Base-by-base conservation (phyloP, 2,797 vertebrate genomes). In the Picus viridis region DNA sequence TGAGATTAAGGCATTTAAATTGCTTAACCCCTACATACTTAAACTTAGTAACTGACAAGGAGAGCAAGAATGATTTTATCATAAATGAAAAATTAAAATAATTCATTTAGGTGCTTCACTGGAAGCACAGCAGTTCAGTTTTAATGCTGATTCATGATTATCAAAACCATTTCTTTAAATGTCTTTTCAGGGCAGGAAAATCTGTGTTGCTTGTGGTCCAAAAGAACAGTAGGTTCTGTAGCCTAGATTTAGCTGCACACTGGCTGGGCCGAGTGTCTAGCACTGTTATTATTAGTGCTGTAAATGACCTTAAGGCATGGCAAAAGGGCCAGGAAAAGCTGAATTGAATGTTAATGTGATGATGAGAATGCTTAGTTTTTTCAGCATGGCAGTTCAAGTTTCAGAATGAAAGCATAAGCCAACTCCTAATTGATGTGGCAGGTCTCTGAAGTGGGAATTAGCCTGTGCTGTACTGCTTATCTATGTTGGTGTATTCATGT, bases 381-480 rank as follows among this genome's bases (percentile, higher is more conserved):
- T 71, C 57, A 83, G 63, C 0, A 0, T 81, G 63, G 62, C 88
- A 90, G 90, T 91, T 92, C 62, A 82, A 45, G 71, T 82, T 93
- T 94, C 47, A 92, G 76, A 93, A 95, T 56, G 91, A 93, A 86
- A 90, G 65, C 77, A 85, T 75, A 90, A 86, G n/a, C 83, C 83
- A 81, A 90, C 83, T 83, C 71, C 88, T 89, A 92, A 92, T 57
- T 71, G 84, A 86, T 86, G 57, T 92, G 88, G 41, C 80, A 94
- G 90, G 76, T 93, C 91, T 94, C 92, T 88, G 86, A 69, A 92
- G 80, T 69, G 89, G 61, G 94, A 88, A 95, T 95, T 86, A 92
- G 56, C 68, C 61, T 77, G 30, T 89, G 77, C 75, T 77, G 27
- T 89, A 74, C 72, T 47, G 69, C 57, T 91, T 82, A 47, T 84